These are phyloP conservation scores for Pangasius larnaudii DNA, from an alignment of 2,797 vertebrate genomes.

Conservation along the genomic window DNA sequence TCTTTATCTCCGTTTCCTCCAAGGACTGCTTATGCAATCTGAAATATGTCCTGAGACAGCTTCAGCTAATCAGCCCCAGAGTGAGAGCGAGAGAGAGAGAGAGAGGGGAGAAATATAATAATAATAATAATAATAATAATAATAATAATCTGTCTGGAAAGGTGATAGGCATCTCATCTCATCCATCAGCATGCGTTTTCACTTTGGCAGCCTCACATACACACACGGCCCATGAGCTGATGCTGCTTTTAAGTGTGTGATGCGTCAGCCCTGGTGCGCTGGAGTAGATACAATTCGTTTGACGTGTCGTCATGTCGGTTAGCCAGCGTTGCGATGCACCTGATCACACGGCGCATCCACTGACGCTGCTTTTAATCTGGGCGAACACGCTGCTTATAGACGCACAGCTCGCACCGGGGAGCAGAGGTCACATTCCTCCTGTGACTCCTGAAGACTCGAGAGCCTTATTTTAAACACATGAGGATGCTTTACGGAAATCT, in stretches of 20 bases:
- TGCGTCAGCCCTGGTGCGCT: not conserved
- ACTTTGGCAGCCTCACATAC: not conserved
- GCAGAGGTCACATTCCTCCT: slow-evolving; percentile 9
- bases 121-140: not conserved
- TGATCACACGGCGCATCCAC: not conserved
- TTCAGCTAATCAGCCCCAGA: slow-evolving; percentile 7
- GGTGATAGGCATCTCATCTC: not conserved
- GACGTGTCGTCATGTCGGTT: not conserved
- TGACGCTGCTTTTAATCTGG: not conserved
- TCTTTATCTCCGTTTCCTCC: slow-evolving; percentile 1
- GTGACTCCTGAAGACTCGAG: not conserved
- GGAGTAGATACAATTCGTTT: not conserved
- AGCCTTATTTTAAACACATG: slow-evolving; percentile 8
- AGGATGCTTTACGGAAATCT: not conserved
- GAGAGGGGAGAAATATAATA: too few species aligned
- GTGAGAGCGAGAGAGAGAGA: not conserved
- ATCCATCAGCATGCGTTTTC: not conserved
- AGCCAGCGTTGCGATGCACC: not conserved
- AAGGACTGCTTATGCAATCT: not conserved
- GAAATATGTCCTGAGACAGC: not conserved
- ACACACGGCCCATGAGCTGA: not conserved
- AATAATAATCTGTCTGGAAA: slow-evolving; percentile 1
- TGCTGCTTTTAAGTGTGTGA: not conserved
- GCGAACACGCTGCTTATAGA: not conserved
- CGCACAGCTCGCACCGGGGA: not conserved